Evolutionary conservation across 1,140 invertebrate species (phyloP), one percentile per base, ranked within the genome.

Genomic region (Trichonephila inaurata): DNA sequence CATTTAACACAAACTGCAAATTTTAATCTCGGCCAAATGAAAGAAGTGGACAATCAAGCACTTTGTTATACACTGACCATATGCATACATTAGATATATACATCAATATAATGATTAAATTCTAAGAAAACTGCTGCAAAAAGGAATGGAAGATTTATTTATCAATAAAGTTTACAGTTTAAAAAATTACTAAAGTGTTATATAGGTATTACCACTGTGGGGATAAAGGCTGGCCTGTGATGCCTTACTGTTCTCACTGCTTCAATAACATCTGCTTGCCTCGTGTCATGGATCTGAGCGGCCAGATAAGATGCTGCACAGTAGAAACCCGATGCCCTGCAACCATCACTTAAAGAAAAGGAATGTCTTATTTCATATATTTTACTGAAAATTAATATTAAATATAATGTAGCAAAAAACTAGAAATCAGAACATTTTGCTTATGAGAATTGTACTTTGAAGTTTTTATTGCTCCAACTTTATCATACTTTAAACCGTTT

Each of bases 261-360:
- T 91, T 96, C 95, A 94, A 96, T 96, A 10, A 96, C 95, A 91
- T 96, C 96, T 7, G 96, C 95, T 82, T 96, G 95, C 77, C 95
- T 95, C 60, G 96, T 96, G 51, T 95, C 94, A 72, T 96, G 95
- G 77, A 96, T 95, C 60, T 96, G 95, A 87, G 96, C 96, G 77
- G 95, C 95, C 40, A 96, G 89, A 87, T 95, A 95, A 94, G 95
- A 95, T 18, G 95, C 94, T 1, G 96, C 96, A 93, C 95, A 95
- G 94, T 96, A 96, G 60, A 96, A 90, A 8, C 96, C 96, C 91
- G 95, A 95, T 83, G 95, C 95, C 85, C 95, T 95, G 10, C 95
- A 95, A 28, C 96, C 96, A 95, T 96, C 96, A 95, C 96, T 96
- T 89, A 14, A 86, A 94, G 58, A 61, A 6, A 33, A 40, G 40